Evolutionary conservation across 2,113 vertebrate genomes (phyloP).

Genomic region (Xenopus borealis): DNA sequence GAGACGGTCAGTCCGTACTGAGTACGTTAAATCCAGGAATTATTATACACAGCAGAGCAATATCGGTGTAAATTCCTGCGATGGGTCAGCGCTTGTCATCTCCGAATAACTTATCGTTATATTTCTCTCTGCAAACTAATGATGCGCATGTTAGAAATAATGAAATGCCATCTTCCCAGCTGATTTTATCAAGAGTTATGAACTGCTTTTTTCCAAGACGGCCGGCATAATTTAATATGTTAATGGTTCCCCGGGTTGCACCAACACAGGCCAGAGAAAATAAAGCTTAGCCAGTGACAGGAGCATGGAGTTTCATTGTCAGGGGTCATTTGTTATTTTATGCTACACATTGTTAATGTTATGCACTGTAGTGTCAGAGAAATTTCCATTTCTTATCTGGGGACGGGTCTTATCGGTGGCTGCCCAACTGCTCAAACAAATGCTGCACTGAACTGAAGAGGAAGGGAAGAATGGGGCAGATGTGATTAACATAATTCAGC

Average conservation of each 20-base stretch:
- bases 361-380: too few species aligned
- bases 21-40: not conserved
- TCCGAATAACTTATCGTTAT: slow-evolving; percentile 12
- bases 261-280: slow-evolving; percentile 1
- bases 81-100: slow-evolving; percentile 34
- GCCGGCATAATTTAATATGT: slow-evolving; percentile 17
- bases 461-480: too few species aligned
- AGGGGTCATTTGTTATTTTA: not conserved
- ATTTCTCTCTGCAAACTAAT: slow-evolving; percentile 28
- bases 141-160: slow-evolving; percentile 16
- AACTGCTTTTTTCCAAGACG: slow-evolving; percentile 5
- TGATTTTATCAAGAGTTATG: slow-evolving; percentile 35
- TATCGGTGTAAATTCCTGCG: slow-evolving; percentile 27
- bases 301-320: not conserved
- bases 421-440: too few species aligned
- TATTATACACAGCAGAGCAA: slow-evolving; percentile 28
- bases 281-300: slow-evolving; percentile 11
- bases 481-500: too few species aligned
- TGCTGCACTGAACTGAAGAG: too few species aligned
- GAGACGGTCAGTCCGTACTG: slow-evolving; percentile 13
- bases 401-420: too few species aligned
- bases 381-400: too few species aligned
- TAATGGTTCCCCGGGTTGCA: slow-evolving; percentile 22
- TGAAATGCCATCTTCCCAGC: slow-evolving; percentile 28
- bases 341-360: too few species aligned